Evolutionary conservation across 2,888 invertebrate species (phyloP), one percentile per base, ranked within the genome.

Genomic region (Andrena bicolor): DNA sequence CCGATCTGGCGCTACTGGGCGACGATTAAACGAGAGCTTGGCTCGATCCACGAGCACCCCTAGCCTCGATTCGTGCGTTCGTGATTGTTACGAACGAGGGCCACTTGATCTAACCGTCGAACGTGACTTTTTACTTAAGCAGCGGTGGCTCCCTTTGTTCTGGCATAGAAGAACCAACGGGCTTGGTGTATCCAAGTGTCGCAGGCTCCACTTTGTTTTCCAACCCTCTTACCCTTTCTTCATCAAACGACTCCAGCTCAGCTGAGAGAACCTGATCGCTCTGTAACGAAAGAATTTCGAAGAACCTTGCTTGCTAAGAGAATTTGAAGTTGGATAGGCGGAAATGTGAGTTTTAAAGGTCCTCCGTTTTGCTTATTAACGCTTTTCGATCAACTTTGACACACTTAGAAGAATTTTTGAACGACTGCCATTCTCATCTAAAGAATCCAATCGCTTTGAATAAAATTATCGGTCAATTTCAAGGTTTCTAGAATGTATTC

Each of bases 1-100:
- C 2, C 6, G 63, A 71, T 76, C 56, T 79, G 20, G 23, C 60
- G 30, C 16, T 23, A 41, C 20, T 64, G 32, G 35, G 32, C 51
- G 28, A 13, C 65, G 71, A 72, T 68, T 73, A 81, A 73, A 74
- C 71, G 70, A 65, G 70, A 63, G 10, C 32, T 71, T 58, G 56
- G 60, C 48, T 28, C n/a, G 20, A 49, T n/a, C 61, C 2, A 53
- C 16, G 58, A 23, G 70, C 28, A 63, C 28, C 0, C 28, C 53
- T 23, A 69, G 20, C 64, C 70, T n/a, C 66, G 72, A 79, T 79
- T 73, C 68, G 76, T 60, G 58, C 60, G 69, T 72, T 83, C 85
- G 83, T 83, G 83, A 88, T 88, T 88, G 86, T 88, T 88, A 82
- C 83, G 70, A 82, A 83, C 85, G 74, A 88, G 83, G 83, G 84